Evolutionary conservation across 2,113 vertebrate species (phyloP).

Genomic region (Columba livia): DNA sequence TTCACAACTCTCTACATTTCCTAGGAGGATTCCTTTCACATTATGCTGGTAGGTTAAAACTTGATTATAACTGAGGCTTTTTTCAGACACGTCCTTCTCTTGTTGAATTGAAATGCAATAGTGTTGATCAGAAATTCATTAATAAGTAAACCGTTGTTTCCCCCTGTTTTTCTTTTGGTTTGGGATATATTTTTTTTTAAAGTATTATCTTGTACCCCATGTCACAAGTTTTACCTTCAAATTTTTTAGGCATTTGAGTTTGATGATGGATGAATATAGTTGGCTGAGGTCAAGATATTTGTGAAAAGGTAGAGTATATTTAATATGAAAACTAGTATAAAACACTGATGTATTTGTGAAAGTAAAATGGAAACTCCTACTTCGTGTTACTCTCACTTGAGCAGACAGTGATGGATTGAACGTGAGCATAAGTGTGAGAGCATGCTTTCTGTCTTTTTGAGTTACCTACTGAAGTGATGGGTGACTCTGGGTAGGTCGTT

Average conservation of each 20-base stretch:
- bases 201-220: neutral
- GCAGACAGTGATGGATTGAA: neutral
- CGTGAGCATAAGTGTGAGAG: accelerated
- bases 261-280: neutral
- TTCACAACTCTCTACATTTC: neutral
- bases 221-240: neutral
- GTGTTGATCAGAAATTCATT: neutral
- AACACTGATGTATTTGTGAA: neutral
- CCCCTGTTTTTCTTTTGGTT: neutral
- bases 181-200: neutral
- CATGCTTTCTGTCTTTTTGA: neutral
- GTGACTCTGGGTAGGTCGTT: neutral
- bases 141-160: neutral
- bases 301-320: neutral
- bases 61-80: neutral
- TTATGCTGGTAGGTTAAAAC: neutral
- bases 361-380: neutral
- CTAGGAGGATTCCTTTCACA: neutral
- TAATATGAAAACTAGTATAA: neutral
- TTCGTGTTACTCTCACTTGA: neutral
- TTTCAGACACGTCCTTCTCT: neutral
- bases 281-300: neutral
- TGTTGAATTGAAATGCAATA: neutral
- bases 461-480: neutral
- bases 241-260: neutral